Base-by-base conservation (phyloP, 1,140 invertebrate species). In the Neuroterus valhalla region DNA sequence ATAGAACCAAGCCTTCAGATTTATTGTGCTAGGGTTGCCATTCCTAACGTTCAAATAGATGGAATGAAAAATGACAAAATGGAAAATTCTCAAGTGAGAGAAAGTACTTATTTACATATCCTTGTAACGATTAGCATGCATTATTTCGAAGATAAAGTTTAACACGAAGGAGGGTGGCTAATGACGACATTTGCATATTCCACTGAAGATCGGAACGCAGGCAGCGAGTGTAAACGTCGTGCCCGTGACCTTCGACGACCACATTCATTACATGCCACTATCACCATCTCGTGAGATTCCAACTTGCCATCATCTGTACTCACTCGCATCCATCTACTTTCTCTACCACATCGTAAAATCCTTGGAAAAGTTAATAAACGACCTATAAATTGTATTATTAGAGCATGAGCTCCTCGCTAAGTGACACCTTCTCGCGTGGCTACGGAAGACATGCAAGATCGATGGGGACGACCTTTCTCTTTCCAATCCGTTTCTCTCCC, bases 141-240 rank as follows among this genome's bases (percentile, higher is more conserved):
- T 62, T 26, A 62, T 62, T 62, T 62, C 8, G 14, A 31, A 62
- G 55, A 62, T 62, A 62, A 62, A 15, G n/a, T 62, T 62, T 62
- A 62, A 62, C 26, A 62, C 14, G 26, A n/a, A 62, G 23, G n/a
- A 31, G 55, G 55, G 55, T 62, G 55, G 55, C 26, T 62, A 62
- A 62, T 62, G 55, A 62, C n/a, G 55, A 62, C n/a, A 62, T 62
- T 62, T 62, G 55, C 55, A 62, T 62, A 62, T 62, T 62, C 23
- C 21, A 62, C 5, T 38, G 31, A 15, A 62, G 55, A 62, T 38
- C 23, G 55, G 55, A 62, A 62, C 19, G 2, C 50, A 55, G 23
- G 19, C 50, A 55, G 50, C 50, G 6, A 55, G 50, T 55, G 50
- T 55, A 55, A 55, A 55, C 31, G 55, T 62, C 55, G 14, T 38